Conservation (phyloP, 2,113 vertebrate species). For the Eulemur macaco region DNA sequence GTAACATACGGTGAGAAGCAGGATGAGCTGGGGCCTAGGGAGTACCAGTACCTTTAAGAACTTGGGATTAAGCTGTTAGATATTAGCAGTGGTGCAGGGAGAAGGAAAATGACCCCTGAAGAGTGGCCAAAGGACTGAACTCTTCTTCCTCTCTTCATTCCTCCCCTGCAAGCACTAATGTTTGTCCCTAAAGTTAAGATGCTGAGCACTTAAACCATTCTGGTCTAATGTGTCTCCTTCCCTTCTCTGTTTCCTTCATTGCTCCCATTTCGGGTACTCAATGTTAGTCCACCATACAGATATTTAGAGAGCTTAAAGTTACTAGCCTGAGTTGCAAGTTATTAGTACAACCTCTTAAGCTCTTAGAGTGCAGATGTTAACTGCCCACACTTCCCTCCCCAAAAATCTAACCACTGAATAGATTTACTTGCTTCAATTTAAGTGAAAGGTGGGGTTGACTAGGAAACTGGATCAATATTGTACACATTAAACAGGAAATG, state of each 20-base stretch:
- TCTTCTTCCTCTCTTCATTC: not conserved
- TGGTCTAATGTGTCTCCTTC: not conserved
- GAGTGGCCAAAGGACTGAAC: not conserved
- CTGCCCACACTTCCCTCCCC: not conserved
- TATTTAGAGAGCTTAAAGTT: slow-evolving; percentile 4
- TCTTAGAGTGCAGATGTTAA: not conserved
- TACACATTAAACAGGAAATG: not conserved
- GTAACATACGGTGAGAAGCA: not conserved
- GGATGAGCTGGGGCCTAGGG: not conserved
- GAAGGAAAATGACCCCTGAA: not conserved
- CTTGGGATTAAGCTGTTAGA: not conserved
- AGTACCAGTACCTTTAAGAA: not conserved
- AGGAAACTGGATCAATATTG: not conserved
- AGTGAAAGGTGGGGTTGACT: not conserved
- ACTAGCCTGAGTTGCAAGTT: not conserved
- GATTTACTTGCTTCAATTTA: not conserved
- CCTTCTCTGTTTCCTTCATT: not conserved
- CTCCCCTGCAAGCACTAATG: not conserved
- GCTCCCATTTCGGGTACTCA: not conserved
- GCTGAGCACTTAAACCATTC: not conserved
- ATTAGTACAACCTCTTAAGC: not conserved
- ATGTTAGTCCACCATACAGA: not conserved
- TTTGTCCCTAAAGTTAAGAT: not conserved
- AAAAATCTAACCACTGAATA: not conserved
- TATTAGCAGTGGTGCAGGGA: not conserved